A percentile compares a stretch with the other conserved stretches of the same genome.
These are phyloP conservation scores for Lissonota sp. DNA, from an alignment of 2,888 invertebrate genomes.

Conservation along the genomic window DNA sequence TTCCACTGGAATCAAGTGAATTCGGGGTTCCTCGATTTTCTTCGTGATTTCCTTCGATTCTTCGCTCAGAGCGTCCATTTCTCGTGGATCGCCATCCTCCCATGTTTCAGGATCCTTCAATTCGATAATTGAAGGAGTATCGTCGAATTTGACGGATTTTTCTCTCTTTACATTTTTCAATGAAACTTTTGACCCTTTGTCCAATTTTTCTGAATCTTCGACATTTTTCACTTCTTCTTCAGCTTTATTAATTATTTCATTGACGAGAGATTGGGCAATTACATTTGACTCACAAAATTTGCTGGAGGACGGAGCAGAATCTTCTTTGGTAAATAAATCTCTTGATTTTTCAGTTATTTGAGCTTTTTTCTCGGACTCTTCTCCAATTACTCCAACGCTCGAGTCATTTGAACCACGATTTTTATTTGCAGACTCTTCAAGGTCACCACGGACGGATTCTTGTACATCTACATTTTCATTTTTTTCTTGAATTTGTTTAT, in stretches of 20 bases:
- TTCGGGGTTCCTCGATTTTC: constrained; percentile 21
- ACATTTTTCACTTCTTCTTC: constrained; percentile 21
- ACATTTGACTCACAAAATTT: not conserved
- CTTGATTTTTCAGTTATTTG: not conserved
- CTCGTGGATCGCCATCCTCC: constrained; percentile 67
- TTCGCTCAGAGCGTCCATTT: constrained; percentile 37
- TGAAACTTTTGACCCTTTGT: constrained; percentile 57
- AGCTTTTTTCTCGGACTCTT: not conserved
- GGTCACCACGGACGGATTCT: too few species aligned
- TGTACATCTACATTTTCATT: too few species aligned
- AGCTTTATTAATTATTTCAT: not conserved
- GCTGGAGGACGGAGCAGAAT: not conserved
- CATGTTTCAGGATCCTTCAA: constrained; percentile 14
- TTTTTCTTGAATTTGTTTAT: not conserved
- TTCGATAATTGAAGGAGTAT: constrained; percentile 10
- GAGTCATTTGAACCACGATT: too few species aligned
- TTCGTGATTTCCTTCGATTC: constrained; percentile 83
- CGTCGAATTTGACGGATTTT: constrained; percentile 9
- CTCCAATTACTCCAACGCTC: too few species aligned
- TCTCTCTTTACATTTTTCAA: constrained; percentile 31
- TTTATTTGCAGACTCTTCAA: too few species aligned
- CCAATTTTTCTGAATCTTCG: constrained; percentile 33
- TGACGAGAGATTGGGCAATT: not conserved
- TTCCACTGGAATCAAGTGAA: constrained; percentile 51
- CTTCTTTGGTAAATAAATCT: not conserved